Percentiles rank a stretch among this genome's conserved stretches.
These are phyloP conservation scores for Himalopsyche anomala DNA, from an alignment of 2,888 invertebrate species.

Conservation along the genomic window DNA sequence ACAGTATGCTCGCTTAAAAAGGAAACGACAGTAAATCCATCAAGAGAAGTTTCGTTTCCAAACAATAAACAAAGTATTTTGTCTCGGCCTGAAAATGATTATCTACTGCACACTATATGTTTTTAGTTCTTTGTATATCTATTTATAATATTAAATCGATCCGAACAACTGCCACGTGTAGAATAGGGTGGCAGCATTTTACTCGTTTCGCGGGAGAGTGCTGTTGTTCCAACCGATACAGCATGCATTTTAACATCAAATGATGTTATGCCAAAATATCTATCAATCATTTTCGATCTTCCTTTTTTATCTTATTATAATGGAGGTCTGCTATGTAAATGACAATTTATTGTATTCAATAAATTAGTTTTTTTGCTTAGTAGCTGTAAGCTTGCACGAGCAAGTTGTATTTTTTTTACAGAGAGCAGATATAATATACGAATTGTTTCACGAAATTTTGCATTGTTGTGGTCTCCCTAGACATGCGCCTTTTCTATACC, in stretches of 20 bases:
- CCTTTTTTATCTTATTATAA: no score
- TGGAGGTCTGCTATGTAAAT: no score
- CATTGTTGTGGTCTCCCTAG: background rate
- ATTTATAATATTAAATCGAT: conserved; percentile 31
- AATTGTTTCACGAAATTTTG: background rate
- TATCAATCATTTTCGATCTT: no score
- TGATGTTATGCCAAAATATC: no score
- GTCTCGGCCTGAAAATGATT: background rate
- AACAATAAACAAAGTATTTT: conserved; percentile 17
- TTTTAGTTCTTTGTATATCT: conserved; percentile 18
- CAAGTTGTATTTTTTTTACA: no score
- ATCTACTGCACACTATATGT: conserved; percentile 22
- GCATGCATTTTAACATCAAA: no score
- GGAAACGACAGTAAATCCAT: background rate
- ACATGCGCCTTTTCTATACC: background rate
- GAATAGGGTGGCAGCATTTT: background rate
- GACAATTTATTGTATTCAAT: no score
- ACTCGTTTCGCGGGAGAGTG: background rate
- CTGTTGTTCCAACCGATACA: no score
- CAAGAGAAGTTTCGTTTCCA: background rate
- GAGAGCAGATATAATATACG: background rate
- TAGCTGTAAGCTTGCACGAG: no score
- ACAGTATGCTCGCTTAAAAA: background rate
- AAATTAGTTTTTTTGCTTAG: no score
- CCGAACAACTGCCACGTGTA: background rate